Base-by-base conservation (phyloP, 2,113 vertebrate species). In the Trinectes maculatus region DNA sequence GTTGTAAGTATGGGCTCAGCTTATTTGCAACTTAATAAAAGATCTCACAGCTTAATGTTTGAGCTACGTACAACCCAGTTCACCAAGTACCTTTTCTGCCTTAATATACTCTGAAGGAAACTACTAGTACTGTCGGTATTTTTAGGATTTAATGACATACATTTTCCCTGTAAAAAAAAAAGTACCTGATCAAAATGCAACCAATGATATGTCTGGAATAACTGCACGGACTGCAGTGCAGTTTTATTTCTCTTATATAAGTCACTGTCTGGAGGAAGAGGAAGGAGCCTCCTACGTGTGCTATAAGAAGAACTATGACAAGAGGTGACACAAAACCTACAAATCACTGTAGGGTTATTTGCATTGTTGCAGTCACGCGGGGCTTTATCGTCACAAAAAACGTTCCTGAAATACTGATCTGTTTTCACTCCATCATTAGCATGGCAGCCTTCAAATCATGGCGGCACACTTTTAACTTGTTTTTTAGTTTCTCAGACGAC, bases 381-480 rank as follows among this genome's bases (percentile, higher is more conserved):
- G 58, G 47, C 18, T 68, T 67, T 44, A 68, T 64, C 71, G 51
- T 71, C 33, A 44, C 5, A 8, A 48, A 47, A 74, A 28, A 18
- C 65, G 21, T 57, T 49, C 51, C 43, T 78, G 46, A 77, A 77
- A 71, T 6, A 61, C 55, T 40, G 19, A 68, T 73, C 73, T 55
- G 37, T 86, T 53, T 61, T 34, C 1, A 0, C 66, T 64, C 19
- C 11, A 36, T 76, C 28, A 72, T 77, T 44, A 42, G 39, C 2
- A 43, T 19, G 46, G 34, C 65, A 58, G 61, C 59, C 60, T 71
- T 78, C 43, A 61, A 66, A 67, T 79, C 49, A 53, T 10, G 12
- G 34, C 16, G 25, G 26, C 49, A 37, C 56, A 57, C 56, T 78
- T 77, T 44, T 24, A 15, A 55, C 72, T 75, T 77, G 58, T 74